These are phyloP conservation scores for Caenorhabditis zanzibari DNA, from an alignment of 2,888 invertebrate species.

Conservation along the genomic window DNA sequence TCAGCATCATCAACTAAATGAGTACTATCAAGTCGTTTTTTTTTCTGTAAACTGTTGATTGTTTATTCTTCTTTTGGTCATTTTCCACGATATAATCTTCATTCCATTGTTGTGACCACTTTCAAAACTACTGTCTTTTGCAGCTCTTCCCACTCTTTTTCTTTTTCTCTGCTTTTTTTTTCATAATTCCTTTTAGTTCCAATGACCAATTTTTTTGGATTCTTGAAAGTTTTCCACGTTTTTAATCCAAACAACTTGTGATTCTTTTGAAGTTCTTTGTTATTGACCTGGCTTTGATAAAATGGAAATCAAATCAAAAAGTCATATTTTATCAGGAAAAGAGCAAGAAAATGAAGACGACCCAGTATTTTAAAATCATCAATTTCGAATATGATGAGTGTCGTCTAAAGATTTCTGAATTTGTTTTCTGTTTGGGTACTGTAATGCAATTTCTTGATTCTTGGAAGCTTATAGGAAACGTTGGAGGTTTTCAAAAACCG, in stretches of 20 bases:
- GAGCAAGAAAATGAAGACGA: not conserved
- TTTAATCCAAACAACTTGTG: not conserved
- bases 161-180: not conserved
- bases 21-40: slow-evolving; percentile 36
- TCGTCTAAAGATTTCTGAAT: slow-evolving; percentile 1
- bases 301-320: slow-evolving; percentile 41
- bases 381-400: slow-evolving; percentile 41
- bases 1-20: slow-evolving; percentile 24
- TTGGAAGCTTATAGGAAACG: too few species aligned
- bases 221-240: slow-evolving; percentile 31
- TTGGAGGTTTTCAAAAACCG: too few species aligned
- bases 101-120: not conserved
- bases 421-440: too few species aligned
- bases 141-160: slow-evolving; percentile 4
- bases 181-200: slow-evolving; percentile 7
- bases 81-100: slow-evolving; percentile 17
- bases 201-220: slow-evolving; percentile 25
- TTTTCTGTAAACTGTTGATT: slow-evolving; percentile 20
- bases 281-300: slow-evolving; percentile 25
- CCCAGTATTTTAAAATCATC: slow-evolving; percentile 42
- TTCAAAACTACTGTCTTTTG: slow-evolving; percentile 10
- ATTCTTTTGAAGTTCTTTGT: not conserved
- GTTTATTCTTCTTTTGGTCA: slow-evolving; percentile 30
- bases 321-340: slow-evolving; percentile 14
- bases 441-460: too few species aligned